These are phyloP conservation scores for Trinectes maculatus DNA, from an alignment of 2,113 vertebrate species.

Conservation along the genomic window DNA sequence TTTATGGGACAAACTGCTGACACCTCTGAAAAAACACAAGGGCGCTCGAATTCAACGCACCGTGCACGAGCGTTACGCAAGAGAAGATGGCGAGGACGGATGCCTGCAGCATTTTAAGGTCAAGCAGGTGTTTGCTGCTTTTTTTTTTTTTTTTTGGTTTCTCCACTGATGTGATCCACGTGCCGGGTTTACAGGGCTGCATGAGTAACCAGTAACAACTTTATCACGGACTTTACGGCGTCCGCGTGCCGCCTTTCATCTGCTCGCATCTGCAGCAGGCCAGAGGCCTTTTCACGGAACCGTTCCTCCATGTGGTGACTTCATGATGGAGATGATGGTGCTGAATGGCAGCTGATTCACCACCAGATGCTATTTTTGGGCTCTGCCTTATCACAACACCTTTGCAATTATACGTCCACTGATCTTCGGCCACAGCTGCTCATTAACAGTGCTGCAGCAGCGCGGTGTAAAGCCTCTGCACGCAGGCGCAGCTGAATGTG, in stretches of 20 bases:
- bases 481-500: slow-evolving; percentile 60
- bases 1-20: slow-evolving; percentile 66
- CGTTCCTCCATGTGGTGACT: slow-evolving; percentile 23
- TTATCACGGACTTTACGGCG: too few species aligned
- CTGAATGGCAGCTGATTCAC: slow-evolving; percentile 22
- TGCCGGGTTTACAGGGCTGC: slow-evolving; percentile 45
- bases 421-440: slow-evolving; percentile 61
- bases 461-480: slow-evolving; percentile 60
- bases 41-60: slow-evolving; percentile 2
- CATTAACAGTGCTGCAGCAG: slow-evolving; percentile 60
- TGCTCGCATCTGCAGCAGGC: slow-evolving; percentile 24
- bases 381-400: slow-evolving; percentile 58
- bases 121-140: slow-evolving; percentile 75
- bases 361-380: slow-evolving; percentile 54
- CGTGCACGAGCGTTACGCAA: slow-evolving; percentile 30
- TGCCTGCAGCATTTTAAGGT: slow-evolving; percentile 35
- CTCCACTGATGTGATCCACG: slow-evolving; percentile 43
- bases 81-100: background rate
- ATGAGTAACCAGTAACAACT: slow-evolving; percentile 67
- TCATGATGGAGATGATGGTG: slow-evolving; percentile 27
- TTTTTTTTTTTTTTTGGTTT: too few species aligned
- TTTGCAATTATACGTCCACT: slow-evolving; percentile 66
- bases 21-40: slow-evolving; percentile 32
- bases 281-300: slow-evolving; percentile 1
- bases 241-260: slow-evolving; percentile 38